Conservation (phyloP, 2,888 invertebrate species). For the Stenodema calcarata region DNA sequence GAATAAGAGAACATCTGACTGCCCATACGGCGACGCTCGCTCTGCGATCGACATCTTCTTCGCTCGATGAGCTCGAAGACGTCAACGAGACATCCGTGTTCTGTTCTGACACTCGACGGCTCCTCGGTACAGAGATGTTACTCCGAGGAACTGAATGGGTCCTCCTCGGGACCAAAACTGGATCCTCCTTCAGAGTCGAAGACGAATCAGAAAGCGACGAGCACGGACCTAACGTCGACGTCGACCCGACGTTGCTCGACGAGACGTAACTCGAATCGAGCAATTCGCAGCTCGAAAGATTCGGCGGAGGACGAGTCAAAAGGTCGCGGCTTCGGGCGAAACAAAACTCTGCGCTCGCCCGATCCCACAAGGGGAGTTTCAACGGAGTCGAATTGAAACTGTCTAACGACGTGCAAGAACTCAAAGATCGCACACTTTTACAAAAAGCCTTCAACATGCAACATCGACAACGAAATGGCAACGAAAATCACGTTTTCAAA, state of each 20-base stretch:
- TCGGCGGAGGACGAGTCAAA: slow-evolving; percentile 62
- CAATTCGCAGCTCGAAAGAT: slow-evolving; percentile 32
- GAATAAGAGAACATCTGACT: slow-evolving; percentile 35
- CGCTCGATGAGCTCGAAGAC: slow-evolving; percentile 4
- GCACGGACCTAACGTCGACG: slow-evolving; percentile 34
- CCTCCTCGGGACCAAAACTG: background rate
- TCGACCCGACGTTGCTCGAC: slow-evolving; percentile 35
- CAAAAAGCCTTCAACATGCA: slow-evolving; percentile 61
- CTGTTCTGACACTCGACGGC: background rate
- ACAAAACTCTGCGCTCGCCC: slow-evolving; percentile 76
- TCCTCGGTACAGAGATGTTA: slow-evolving; percentile 32
- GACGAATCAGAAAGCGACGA: slow-evolving; percentile 39
- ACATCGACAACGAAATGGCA: slow-evolving; percentile 1
- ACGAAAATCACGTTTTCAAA: slow-evolving; percentile 51
- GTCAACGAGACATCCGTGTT: background rate
- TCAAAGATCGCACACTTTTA: slow-evolving; percentile 63
- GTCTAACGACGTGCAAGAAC: slow-evolving; percentile 63
- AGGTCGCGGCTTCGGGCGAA: slow-evolving; percentile 76
- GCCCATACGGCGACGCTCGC: slow-evolving; percentile 36
- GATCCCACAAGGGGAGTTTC: slow-evolving; percentile 73
- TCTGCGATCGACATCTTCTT: slow-evolving; percentile 46
- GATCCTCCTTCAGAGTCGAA: slow-evolving; percentile 47
- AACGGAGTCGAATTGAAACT: slow-evolving; percentile 63
- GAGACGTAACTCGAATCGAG: slow-evolving; percentile 37
- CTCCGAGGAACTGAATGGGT: slow-evolving; percentile 42